Evolutionary conservation across 1,140 invertebrate genomes (phyloP).

Genomic region (Aricia agestis): DNA sequence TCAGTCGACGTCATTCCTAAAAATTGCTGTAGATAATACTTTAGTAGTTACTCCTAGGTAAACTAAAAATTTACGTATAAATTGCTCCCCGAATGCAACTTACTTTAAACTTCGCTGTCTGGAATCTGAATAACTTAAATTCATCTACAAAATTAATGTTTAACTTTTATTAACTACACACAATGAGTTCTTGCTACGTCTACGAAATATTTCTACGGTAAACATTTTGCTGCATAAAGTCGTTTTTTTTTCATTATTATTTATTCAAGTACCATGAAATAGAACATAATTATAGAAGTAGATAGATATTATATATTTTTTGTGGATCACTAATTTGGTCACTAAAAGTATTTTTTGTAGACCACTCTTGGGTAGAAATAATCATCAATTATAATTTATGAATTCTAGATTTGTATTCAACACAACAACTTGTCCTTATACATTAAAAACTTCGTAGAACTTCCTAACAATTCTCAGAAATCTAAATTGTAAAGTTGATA

Average conservation of each 20-base stretch:
- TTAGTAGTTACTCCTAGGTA: background rate
- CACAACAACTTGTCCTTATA: background rate
- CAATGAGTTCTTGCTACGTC: background rate
- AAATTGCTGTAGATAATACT: no score
- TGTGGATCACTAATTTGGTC: no score
- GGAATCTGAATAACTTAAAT: background rate
- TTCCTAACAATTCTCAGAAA: background rate
- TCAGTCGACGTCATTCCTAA: background rate
- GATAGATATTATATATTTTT: no score
- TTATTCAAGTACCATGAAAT: no score
- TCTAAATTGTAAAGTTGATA: background rate
- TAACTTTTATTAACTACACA: slow-evolving; percentile 7
- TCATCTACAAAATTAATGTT: slow-evolving; percentile 4
- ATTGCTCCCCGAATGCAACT: slow-evolving; percentile 9
- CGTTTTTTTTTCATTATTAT: no score
- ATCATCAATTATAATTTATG: no score
- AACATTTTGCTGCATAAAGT: no score
- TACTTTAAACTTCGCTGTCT: slow-evolving; percentile 4
- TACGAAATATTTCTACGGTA: no score
- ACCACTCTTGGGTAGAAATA: no score
- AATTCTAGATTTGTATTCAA: no score
- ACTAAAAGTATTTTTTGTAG: no score
- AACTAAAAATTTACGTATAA: slow-evolving; percentile 10
- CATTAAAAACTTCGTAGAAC: background rate
- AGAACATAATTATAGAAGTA: no score